Evolutionary conservation across 1,140 invertebrate species (phyloP), one percentile per base, ranked within the genome.

Genomic region (Zaprionus ornatus): DNA sequence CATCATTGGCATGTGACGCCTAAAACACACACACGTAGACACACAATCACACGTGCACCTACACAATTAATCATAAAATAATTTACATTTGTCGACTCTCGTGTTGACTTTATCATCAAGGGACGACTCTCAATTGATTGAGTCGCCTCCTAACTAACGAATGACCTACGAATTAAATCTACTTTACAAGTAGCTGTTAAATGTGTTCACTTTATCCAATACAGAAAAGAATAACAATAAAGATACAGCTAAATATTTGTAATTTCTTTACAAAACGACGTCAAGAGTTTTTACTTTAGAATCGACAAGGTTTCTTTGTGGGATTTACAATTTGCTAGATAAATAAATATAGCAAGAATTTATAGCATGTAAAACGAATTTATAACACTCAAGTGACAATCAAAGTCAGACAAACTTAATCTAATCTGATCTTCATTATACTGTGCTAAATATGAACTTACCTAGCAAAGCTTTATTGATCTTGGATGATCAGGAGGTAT

Each of bases 111-210:
- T 61, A 67, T 61, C 13, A 40, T 68, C 10, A 32, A 35, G 19
- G 71, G 64, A 45, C 64, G 64, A 37, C 64, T 42, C 25, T 59
- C 55, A 40, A 52, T 74, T 67, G 27, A 45, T 29, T 27, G 56
- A 60, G 48, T 56, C 55, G 40, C n/a, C 21, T 19, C n/a, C 21
- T n/a, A 37, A 56, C 69, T 73, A 73, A 67, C 56, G 63, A 77
- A 73, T 66, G 29, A 60, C 56, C 50, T 72, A 55, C 70, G 61
- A 71, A 79, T 66, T 63, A 50, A 71, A 62, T 78, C 78, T 84
- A 80, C 82, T 84, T 80, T 77, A 72, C 82, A 86, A 85, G 70
- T 81, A 86, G 82, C 48, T 85, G 79, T 85, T 84, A 67, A 81
- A 74, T 80, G 66, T 84, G 82, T 85, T 81, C 70, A 80, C 52